A percentile compares a stretch with the other conserved stretches of the same genome.
Evolutionary conservation across 2,113 vertebrate genomes (phyloP).

Genomic region (Sterrhoptilus dennistouni): DNA sequence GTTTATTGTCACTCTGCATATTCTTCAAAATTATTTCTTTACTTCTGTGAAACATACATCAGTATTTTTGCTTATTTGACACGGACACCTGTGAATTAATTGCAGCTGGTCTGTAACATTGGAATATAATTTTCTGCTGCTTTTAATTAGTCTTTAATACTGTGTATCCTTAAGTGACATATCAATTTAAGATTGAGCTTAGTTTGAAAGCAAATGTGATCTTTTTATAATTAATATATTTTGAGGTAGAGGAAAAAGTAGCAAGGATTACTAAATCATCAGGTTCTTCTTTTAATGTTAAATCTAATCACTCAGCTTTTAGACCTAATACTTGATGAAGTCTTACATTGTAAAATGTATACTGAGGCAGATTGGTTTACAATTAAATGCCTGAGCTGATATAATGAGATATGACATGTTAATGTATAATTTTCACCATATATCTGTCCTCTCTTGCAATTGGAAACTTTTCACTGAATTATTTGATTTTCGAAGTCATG

Average conservation of each 20-base stretch:
- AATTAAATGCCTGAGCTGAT: neutral
- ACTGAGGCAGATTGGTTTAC: neutral
- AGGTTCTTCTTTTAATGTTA: neutral
- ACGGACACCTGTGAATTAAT: neutral
- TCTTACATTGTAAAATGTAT: neutral
- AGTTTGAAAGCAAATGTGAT: neutral
- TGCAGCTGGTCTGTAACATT: neutral
- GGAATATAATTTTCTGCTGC: neutral
- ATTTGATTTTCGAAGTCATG: neutral
- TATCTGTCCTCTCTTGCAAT: neutral
- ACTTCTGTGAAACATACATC: neutral
- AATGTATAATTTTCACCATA: neutral
- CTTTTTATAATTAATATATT: neutral
- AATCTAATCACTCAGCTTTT: neutral
- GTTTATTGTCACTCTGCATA: neutral
- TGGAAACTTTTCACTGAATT: neutral
- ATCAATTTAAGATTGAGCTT: neutral
- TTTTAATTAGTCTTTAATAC: neutral
- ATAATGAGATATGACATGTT: neutral
- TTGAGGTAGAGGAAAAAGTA: neutral
- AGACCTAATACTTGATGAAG: neutral
- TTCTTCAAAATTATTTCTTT: neutral
- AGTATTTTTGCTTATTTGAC: neutral
- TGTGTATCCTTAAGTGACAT: neutral
- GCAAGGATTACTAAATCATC: neutral